These are phyloP conservation scores for Callinectes sapidus DNA, from an alignment of 2,888 invertebrate species.

Conservation along the genomic window DNA sequence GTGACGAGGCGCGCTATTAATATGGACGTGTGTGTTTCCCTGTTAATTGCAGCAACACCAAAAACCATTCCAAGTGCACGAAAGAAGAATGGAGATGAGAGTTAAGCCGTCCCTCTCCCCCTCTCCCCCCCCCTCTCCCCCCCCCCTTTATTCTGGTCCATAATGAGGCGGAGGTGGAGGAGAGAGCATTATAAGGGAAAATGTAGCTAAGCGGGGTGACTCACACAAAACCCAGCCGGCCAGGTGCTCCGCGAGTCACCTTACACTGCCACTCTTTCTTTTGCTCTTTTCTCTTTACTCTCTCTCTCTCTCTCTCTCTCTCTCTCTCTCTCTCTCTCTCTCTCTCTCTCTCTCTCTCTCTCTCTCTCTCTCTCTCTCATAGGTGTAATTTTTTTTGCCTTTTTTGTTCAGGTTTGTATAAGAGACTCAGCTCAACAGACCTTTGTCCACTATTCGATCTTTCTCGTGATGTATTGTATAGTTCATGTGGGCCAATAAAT, in stretches of 20 bases:
- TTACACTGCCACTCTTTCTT: neutral
- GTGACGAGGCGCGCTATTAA: neutral
- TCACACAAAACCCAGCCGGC: neutral
- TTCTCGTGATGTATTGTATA: too few species aligned
- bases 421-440: too few species aligned
- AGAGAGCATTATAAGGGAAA: neutral
- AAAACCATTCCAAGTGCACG: neutral
- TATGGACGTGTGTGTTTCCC: neutral
- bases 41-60: conserved; percentile 25
- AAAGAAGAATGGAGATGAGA: conserved; percentile 32
- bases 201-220: neutral
- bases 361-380: too few species aligned
- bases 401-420: too few species aligned
- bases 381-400: too few species aligned
- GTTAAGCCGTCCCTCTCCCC: neutral
- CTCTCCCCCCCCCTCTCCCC: neutral
- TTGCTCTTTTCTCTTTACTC: neutral
- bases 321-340: conserved; percentile 38
- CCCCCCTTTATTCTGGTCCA: neutral
- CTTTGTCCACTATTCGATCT: too few species aligned
- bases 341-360: too few species aligned
- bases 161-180: conserved; percentile 3
- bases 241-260: neutral
- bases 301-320: conserved; percentile 29
- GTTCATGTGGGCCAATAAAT: too few species aligned